Evolutionary conservation across 2,113 vertebrate genomes (phyloP).

Genomic region (Saccopteryx bilineata): DNA sequence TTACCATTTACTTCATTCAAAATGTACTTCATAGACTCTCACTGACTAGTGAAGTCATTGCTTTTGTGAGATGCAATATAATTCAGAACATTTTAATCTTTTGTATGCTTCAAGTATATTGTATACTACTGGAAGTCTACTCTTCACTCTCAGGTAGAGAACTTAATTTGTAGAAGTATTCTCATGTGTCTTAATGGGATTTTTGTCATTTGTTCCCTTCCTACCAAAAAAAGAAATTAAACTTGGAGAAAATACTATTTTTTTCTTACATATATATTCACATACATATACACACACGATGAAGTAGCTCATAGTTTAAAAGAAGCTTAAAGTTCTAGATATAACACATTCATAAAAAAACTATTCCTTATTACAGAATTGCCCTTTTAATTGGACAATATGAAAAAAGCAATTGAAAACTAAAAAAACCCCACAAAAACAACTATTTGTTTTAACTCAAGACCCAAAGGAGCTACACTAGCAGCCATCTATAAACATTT

Average conservation of each 20-base stretch:
- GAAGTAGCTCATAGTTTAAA: background rate
- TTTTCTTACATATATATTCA: background rate
- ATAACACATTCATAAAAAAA: background rate
- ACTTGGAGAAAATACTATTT: background rate
- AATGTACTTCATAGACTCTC: background rate
- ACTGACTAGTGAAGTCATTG: background rate
- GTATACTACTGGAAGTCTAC: background rate
- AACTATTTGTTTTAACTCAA: conserved; percentile 37
- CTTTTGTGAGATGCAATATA: conserved; percentile 23
- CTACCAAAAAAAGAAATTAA: background rate
- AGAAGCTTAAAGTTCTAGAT: background rate
- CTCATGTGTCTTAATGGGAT: background rate
- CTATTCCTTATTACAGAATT: background rate
- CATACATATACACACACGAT: background rate
- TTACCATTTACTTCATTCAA: background rate
- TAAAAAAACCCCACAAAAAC: background rate
- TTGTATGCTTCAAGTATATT: conserved; percentile 15
- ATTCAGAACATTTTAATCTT: conserved; percentile 42
- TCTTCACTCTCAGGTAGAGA: background rate
- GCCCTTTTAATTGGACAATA: conserved; percentile 33
- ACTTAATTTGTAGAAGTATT: conserved; percentile 28
- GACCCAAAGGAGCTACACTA: background rate
- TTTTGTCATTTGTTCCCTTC: background rate
- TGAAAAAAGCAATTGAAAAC: conserved; percentile 23
- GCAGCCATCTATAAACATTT: conserved; percentile 41